Evolutionary conservation across 2,797 vertebrate species (phyloP).

Genomic region (Halcyon badia): DNA sequence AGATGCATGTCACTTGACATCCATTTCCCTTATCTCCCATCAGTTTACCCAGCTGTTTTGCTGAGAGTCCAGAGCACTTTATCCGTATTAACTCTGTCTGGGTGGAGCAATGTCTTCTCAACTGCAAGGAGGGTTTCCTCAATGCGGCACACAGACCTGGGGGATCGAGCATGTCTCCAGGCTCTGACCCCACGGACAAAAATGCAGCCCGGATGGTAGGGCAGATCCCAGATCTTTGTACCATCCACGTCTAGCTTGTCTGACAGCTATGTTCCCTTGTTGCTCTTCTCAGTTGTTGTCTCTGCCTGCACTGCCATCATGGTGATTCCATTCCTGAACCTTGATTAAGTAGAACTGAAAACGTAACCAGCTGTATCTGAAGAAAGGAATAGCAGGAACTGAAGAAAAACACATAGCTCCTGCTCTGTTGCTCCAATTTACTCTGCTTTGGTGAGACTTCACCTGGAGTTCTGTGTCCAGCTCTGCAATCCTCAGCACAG

Average conservation of each 20-base stretch:
- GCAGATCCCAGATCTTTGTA: accelerated
- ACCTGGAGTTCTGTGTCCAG: too few relatives aligned
- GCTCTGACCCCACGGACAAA: not conserved
- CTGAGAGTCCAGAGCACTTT: not conserved
- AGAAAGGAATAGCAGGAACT: not conserved
- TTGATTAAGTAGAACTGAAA: accelerated
- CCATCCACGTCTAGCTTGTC: not conserved
- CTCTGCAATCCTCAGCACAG: too few relatives aligned
- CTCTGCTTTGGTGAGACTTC: not conserved
- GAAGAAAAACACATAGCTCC: accelerated
- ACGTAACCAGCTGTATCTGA: not conserved
- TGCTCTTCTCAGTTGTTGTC: not conserved
- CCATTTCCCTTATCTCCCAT: slow-evolving; percentile 19
- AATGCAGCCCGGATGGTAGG: accelerated
- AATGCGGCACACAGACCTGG: accelerated
- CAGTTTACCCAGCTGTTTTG: not conserved
- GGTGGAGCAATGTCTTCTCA: not conserved
- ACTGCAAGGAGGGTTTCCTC: accelerated
- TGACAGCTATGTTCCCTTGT: not conserved
- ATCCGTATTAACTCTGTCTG: not conserved
- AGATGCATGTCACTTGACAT: not conserved
- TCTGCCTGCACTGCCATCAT: not conserved
- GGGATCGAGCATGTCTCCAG: not conserved
- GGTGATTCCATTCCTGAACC: not conserved
- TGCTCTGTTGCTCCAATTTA: not conserved